Base-by-base conservation (phyloP, 2,888 invertebrate species). In the Odontothrips loti region DNA sequence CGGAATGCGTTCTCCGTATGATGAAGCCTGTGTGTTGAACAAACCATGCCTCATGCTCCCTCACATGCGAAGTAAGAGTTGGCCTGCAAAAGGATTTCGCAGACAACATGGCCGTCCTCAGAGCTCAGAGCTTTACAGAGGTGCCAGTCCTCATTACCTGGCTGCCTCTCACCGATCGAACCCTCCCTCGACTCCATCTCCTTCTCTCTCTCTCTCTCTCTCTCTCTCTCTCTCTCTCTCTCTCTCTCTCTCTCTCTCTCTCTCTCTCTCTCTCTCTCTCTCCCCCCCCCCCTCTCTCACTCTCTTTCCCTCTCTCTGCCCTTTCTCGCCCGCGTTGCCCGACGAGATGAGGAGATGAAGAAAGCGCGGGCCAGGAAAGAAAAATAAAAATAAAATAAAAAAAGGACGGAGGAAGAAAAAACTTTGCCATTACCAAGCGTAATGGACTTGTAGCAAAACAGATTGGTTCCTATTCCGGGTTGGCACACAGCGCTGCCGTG, bases 361-460 rank as follows among this genome's bases (percentile, higher is more conserved):
- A 75, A 75, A 27, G 34, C 34, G 34, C 3, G 6, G 58, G 58
- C 23, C 27, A 75, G 15, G 20, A 20, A 75, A 75, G 68, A 75
- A 75, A 75, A 23, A 75, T 4, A 43, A 43, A 43, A 43, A 6
- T 4, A 6, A 43, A 43, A 43, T 2, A 43, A 6, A 43, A 6
- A 43, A 6, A 43, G 34, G 6, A 75, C 11, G 68, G 27, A 75
- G 68, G 68, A 75, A 75, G 27, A 75, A 75, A 75, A 75, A 27
- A 23, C 68, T 75, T 75, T 75, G 68, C 68, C 68, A 75, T 75
- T 75, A 75, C 68, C 68, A 27, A 75, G 68, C 68, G 68, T 75
- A 75, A 75, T 75, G 68, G 68, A 75, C 68, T 75, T 75, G 68
- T 75, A 75, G 68, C 68, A 75, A 75, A 75, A 75, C 68, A 75